Percentiles rank a stretch among this genome's conserved stretches.
These are phyloP conservation scores for Brachionus koreanus DNA, from an alignment of 1,140 invertebrate genomes.

Conservation along the genomic window DNA sequence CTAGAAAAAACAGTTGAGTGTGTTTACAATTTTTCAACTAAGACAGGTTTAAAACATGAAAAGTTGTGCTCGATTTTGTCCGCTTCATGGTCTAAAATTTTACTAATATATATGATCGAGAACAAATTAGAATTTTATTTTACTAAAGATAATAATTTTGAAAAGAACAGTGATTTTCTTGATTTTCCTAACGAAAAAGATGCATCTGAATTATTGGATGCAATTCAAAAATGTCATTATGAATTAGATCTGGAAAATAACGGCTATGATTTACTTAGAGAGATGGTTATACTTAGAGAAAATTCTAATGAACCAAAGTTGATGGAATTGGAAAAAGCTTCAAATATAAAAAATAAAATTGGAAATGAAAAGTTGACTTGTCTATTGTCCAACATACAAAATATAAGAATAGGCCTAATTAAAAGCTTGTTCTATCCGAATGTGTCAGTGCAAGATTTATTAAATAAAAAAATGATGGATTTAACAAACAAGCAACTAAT, in stretches of 20 bases:
- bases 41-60: not conserved
- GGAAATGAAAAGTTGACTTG: not conserved
- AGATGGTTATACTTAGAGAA: not conserved
- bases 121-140: slow-evolving; percentile 36
- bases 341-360: not conserved
- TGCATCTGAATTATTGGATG: not conserved
- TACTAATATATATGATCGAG: slow-evolving; percentile 28
- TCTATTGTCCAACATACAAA: not conserved
- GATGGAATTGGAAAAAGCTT: not conserved
- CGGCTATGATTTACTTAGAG: not conserved
- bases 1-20: slow-evolving; percentile 22
- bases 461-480: not conserved
- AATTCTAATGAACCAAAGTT: not conserved
- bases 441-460: not conserved
- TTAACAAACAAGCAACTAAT: not conserved
- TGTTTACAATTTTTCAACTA: not conserved
- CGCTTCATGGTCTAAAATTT: not conserved
- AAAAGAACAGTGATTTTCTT: not conserved
- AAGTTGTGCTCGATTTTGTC: not conserved
- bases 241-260: not conserved
- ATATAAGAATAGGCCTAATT: not conserved
- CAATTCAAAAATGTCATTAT: not conserved
- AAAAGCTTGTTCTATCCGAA: not conserved
- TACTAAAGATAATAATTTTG: not conserved
- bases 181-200: not conserved